Evolutionary conservation across 2,888 invertebrate species (phyloP).

Genomic region (Amphipoea lucens): DNA sequence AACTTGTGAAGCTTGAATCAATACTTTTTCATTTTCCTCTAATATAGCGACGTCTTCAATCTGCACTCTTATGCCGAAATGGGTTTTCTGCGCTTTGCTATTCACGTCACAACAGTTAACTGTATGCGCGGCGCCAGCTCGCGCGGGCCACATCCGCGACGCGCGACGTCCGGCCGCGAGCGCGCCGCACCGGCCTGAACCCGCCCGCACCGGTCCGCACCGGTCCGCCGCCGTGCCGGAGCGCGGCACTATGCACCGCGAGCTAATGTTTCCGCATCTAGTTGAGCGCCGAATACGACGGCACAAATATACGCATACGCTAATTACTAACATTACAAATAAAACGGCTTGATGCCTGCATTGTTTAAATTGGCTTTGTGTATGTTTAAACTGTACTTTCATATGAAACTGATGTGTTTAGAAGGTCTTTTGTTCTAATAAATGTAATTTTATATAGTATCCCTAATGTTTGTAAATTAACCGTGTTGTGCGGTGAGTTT

Average conservation of each 20-base stretch:
- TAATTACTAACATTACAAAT: constrained; percentile 53
- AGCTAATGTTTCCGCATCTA: constrained; percentile 67
- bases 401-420: background rate
- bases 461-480: background rate
- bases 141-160: constrained; percentile 6
- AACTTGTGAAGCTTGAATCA: background rate
- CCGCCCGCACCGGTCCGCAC: background rate
- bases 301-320: constrained; percentile 42
- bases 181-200: background rate
- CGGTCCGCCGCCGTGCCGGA: background rate
- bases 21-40: background rate
- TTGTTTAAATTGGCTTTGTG: constrained; percentile 20
- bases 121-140: constrained; percentile 3
- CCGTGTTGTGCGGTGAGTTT: no score
- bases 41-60: background rate
- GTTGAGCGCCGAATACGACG: constrained; percentile 56
- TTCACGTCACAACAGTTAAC: background rate
- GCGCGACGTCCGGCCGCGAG: constrained; percentile 12
- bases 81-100: constrained; percentile 6
- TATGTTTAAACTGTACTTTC: constrained; percentile 11
- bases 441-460: background rate
- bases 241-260: constrained; percentile 42
- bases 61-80: background rate
- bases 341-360: constrained; percentile 27
- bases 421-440: constrained; percentile 3